A percentile compares a stretch with the other conserved stretches of the same genome.
Conservation (phyloP, 2,888 invertebrate genomes). For the Apoderus coryli region DNA sequence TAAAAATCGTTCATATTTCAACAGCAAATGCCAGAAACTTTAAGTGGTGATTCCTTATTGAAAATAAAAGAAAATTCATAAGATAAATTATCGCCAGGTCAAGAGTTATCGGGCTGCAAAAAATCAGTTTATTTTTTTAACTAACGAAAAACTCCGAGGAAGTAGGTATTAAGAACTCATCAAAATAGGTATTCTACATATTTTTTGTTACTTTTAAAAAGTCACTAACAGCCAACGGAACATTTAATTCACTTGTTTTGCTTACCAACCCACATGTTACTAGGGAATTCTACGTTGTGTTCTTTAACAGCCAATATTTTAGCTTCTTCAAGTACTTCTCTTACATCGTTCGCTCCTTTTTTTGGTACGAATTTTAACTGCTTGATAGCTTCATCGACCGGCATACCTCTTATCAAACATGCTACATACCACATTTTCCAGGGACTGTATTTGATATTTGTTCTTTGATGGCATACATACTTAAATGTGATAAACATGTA, state of each 20-base stretch:
- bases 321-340: slow-evolving; percentile 75
- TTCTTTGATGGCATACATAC: slow-evolving; percentile 78
- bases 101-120: too few species aligned
- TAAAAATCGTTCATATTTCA: too few species aligned
- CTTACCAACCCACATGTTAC: slow-evolving; percentile 89
- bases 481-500: slow-evolving; percentile 32
- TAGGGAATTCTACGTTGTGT: slow-evolving; percentile 89
- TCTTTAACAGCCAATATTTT: slow-evolving; percentile 71
- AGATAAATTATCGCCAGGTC: too few species aligned
- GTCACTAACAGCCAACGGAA: too few species aligned
- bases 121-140: too few species aligned
- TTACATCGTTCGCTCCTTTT: slow-evolving; percentile 60
- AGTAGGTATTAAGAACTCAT: too few species aligned
- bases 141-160: too few species aligned
- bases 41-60: too few species aligned
- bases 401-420: slow-evolving; percentile 74
- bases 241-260: too few species aligned
- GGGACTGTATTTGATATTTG: slow-evolving; percentile 78
- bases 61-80: too few species aligned
- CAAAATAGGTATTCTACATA: too few species aligned
- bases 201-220: neutral
- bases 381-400: slow-evolving; percentile 85
- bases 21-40: too few species aligned
- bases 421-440: slow-evolving; percentile 92
- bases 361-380: slow-evolving; percentile 72